These are phyloP conservation scores for Rhinoraja longicauda DNA, from an alignment of 2,797 vertebrate genomes.

Conservation along the genomic window DNA sequence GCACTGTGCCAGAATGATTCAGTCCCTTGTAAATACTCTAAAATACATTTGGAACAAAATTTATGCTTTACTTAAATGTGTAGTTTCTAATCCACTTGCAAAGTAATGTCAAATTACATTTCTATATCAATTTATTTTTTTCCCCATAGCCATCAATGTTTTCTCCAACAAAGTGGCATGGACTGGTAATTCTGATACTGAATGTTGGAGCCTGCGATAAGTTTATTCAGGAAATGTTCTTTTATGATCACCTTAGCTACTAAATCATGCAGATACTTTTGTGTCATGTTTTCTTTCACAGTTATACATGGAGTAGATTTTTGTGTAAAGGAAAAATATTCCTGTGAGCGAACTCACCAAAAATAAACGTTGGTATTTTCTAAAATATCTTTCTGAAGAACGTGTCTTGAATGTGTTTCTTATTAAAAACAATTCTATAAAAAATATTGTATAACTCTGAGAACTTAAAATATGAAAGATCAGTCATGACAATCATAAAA, in stretches of 20 bases:
- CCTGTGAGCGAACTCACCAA: conserved; percentile 25
- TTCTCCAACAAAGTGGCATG: background rate
- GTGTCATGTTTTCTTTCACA: background rate
- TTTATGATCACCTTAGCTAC: background rate
- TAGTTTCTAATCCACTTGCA: background rate
- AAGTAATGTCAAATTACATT: background rate
- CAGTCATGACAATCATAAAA: background rate
- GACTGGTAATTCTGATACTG: background rate
- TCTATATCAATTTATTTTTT: background rate
- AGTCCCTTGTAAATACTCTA: too few relatives aligned
- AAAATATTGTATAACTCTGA: background rate
- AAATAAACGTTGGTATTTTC: conserved; percentile 31
- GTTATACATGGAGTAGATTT: background rate
- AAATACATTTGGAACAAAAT: background rate
- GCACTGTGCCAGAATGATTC: too few relatives aligned
- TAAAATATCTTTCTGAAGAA: background rate
- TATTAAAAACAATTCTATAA: background rate
- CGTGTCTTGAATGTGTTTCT: background rate
- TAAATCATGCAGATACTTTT: background rate
- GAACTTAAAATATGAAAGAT: background rate
- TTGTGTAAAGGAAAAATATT: background rate
- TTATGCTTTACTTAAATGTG: background rate
- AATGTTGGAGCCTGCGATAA: background rate
- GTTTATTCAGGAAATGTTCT: background rate
- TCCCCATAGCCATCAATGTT: background rate